Evolutionary conservation across 2,797 vertebrate genomes (phyloP), one percentile per base, ranked within the genome.

Genomic region (Sebastes matsubarae): DNA sequence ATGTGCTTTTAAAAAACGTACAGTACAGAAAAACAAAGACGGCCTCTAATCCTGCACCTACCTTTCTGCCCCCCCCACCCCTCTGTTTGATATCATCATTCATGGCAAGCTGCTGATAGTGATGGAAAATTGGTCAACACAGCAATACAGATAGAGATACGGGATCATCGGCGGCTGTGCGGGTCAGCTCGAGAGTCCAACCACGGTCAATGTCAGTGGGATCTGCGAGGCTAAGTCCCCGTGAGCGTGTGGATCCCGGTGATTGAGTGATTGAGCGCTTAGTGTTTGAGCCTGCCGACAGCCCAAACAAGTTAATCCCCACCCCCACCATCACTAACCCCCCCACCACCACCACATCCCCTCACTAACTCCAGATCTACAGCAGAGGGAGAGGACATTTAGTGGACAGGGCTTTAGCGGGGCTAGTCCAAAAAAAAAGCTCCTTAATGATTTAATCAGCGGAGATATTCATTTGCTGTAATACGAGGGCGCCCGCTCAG

Each of bases 361-460:
- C 68, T 55, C 86, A 13, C 91, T 86, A 82, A 81, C 87, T 76
- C 88, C 74, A 77, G 38, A 88, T 80, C 83, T 76, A 52, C 87
- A 58, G 66, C 64, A 32, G 60, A 79, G 85, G 50, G 63, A 84
- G 75, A n/a, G 72, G 58, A 73, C 80, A 87, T 88, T 84, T 38
- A 88, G 87, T 84, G 90, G 81, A 90, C 89, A 91, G 88, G 91
- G 86, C 83, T 95, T 95, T 93, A 93, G 84, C 59, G 30, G 81
- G 61, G 76, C 76, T 84, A 18, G 87, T 85, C 80, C 74, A 75
- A 81, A 77, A 68, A 88, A 85, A 93, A 94, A 93, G 90, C 94
- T 93, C 89, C 92, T 94, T 95, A 95, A 95, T 94, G 93, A 94
- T 95, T 94, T 94, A 94, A 95, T 95, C 94, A 95, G 87, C 38